Conservation (phyloP, 2,113 vertebrate species). For the Perognathus longimembris region DNA sequence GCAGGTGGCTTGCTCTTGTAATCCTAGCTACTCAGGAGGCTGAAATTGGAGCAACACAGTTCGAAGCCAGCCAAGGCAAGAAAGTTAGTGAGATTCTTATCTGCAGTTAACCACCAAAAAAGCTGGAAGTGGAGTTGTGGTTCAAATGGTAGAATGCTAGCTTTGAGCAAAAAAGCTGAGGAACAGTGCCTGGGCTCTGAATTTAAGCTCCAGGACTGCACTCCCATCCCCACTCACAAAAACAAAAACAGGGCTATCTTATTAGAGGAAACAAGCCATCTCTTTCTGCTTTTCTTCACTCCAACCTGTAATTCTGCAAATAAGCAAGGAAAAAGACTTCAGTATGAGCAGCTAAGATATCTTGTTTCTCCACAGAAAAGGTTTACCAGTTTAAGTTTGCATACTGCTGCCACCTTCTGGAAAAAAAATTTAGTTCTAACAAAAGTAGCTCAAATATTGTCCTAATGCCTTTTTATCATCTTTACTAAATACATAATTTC, state of each 20-base stretch:
- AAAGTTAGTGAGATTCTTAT: too few species aligned
- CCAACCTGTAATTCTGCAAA: neutral
- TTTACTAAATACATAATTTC: neutral
- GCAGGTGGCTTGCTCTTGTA: too few species aligned
- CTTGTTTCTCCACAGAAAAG: neutral
- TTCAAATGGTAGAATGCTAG: too few species aligned
- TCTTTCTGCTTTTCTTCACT: neutral
- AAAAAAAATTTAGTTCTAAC: neutral
- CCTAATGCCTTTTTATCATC: constrained; percentile 16
- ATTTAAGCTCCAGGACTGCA: too few species aligned
- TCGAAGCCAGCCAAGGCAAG: too few species aligned
- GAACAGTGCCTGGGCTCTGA: too few species aligned
- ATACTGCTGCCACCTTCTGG: constrained; percentile 8
- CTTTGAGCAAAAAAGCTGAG: too few species aligned
- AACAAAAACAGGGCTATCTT: neutral
- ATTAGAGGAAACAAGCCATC: neutral
- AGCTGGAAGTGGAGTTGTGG: too few species aligned
- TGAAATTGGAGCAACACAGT: too few species aligned
- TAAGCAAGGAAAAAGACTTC: neutral
- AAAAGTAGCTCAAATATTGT: neutral
- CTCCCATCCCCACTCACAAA: too few species aligned
- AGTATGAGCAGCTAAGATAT: neutral
- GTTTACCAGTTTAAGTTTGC: constrained; percentile 7
- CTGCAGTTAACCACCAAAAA: too few species aligned
- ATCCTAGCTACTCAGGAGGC: too few species aligned